These are phyloP conservation scores for Tylochromis polylepis DNA, from an alignment of 2,113 vertebrate genomes.

Conservation along the genomic window DNA sequence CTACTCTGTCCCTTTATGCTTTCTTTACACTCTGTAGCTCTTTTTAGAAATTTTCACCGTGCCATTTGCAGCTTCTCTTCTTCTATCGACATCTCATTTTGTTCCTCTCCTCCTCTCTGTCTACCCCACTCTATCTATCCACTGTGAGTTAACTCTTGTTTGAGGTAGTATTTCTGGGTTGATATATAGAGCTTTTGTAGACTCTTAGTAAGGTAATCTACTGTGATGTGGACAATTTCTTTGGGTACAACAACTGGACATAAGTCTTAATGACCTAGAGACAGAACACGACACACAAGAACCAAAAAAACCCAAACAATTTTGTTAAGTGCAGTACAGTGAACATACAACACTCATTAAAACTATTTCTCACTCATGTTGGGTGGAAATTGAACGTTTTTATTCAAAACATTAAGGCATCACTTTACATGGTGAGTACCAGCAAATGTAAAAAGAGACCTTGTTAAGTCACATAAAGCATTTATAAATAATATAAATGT, in stretches of 20 bases:
- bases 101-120: background rate
- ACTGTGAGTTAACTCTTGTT: conserved; percentile 3
- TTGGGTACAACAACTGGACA: background rate
- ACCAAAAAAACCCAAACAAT: background rate
- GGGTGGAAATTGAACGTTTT: background rate
- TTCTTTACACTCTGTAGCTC: background rate
- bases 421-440: background rate
- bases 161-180: background rate
- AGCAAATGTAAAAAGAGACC: background rate
- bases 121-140: background rate
- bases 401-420: background rate
- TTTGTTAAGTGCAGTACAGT: background rate
- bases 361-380: background rate
- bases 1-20: background rate
- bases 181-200: conserved; percentile 10
- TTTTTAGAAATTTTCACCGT: background rate
- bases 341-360: background rate
- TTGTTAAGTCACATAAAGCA: background rate
- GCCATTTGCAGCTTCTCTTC: background rate
- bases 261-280: background rate
- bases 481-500: background rate
- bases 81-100: conserved; percentile 13
- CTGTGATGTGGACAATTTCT: conserved; percentile 1
- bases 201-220: conserved; percentile 8
- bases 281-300: background rate